phyloP scores from a whole-genome alignment of 2,888 invertebrate species.

The Oscheius myriophilus region DNA sequence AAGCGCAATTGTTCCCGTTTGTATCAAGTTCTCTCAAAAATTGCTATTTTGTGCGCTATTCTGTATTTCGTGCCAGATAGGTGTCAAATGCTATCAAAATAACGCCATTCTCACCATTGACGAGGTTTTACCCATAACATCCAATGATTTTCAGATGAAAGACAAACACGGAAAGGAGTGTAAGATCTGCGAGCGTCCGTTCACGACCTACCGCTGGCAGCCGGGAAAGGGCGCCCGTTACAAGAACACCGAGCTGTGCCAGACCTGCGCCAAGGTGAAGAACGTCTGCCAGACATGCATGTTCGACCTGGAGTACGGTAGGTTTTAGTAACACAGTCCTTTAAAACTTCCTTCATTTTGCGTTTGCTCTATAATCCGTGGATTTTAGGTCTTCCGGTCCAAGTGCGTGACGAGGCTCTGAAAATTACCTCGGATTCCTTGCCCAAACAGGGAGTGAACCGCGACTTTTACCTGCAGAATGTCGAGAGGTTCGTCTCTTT shows the following conservation, averaged over 20 bases:
- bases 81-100: no score
- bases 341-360: background rate
- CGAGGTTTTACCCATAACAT: background rate
- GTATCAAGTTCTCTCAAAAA: no score
- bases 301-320: slow-evolving; percentile 88
- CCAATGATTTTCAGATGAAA: slow-evolving; percentile 79
- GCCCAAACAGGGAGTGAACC: slow-evolving; percentile 92
- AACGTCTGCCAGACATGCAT: slow-evolving; percentile 96
- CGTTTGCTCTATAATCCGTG: background rate
- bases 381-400: slow-evolving; percentile 75
- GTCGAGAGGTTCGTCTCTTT: slow-evolving; percentile 34
- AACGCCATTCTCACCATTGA: no score
- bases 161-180: slow-evolving; percentile 94
- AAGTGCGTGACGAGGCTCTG: slow-evolving; percentile 87
- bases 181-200: slow-evolving; percentile 91
- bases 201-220: slow-evolving; percentile 95
- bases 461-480: slow-evolving; percentile 76
- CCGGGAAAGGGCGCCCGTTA: slow-evolving; percentile 83
- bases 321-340: slow-evolving; percentile 21
- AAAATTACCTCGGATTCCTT: slow-evolving; percentile 89
- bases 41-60: no score
- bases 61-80: background rate
- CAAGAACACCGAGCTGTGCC: slow-evolving; percentile 95
- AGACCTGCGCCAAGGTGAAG: slow-evolving; percentile 91
- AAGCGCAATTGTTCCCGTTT: no score